Percentiles rank a stretch among this genome's conserved stretches.
phyloP scores from a whole-genome alignment of 2,797 vertebrate species.

The Cossypha polioptera region DNA sequence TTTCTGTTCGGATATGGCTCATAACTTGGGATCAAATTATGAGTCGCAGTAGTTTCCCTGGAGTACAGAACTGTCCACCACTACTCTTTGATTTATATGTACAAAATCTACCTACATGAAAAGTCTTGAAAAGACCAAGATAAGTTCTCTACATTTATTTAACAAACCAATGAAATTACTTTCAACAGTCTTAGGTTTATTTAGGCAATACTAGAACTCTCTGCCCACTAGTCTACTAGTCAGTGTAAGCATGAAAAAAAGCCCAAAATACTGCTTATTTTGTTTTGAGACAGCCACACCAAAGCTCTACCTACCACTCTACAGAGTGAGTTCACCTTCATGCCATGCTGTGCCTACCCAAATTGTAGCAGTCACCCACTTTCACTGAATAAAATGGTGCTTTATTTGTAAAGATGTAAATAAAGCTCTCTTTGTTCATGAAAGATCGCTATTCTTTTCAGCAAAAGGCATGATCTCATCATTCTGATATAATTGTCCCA shows the following conservation, averaged over 20 bases:
- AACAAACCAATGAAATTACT: neutral
- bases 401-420: slow-evolving; percentile 54
- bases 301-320: neutral
- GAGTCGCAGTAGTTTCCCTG: neutral
- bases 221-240: neutral
- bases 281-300: neutral
- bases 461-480: slow-evolving; percentile 62
- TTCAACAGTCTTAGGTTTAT: neutral
- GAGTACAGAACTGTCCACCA: neutral
- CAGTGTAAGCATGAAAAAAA: neutral
- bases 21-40: neutral
- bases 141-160: neutral
- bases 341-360: slow-evolving; percentile 12
- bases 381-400: slow-evolving; percentile 11
- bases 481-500: slow-evolving; percentile 54
- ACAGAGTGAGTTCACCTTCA: slow-evolving; percentile 11
- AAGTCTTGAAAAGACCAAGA: neutral
- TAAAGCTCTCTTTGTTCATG: slow-evolving; percentile 52
- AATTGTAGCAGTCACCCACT: slow-evolving; percentile 5
- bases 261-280: neutral
- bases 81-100: neutral
- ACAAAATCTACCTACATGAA: neutral
- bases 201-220: neutral
- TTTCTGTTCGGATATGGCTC: neutral
- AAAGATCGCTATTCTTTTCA: slow-evolving; percentile 54